A percentile compares a stretch with the other conserved stretches of the same genome.
Conservation (phyloP, 2,113 vertebrate genomes). For the Nipponia nippon region DNA sequence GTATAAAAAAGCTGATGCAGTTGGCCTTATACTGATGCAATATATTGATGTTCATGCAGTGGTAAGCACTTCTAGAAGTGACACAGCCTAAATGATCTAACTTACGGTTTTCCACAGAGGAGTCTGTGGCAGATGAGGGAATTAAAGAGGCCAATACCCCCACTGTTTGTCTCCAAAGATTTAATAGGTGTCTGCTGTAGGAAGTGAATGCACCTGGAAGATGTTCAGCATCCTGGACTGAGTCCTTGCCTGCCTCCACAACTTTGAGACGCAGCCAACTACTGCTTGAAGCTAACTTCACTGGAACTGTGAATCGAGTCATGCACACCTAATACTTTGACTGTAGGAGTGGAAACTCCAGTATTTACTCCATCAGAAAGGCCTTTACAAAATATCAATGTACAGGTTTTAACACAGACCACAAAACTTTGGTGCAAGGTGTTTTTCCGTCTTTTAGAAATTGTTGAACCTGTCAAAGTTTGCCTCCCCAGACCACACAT, state of each 20-base stretch:
- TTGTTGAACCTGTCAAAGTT: neutral
- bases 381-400: neutral
- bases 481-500: neutral
- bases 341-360: neutral
- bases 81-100: neutral
- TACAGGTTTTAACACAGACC: neutral
- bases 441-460: neutral
- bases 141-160: neutral
- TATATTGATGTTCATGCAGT: neutral
- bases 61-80: neutral
- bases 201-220: neutral
- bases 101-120: fast-evolving
- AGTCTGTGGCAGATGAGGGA: neutral
- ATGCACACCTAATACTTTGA: neutral
- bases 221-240: neutral
- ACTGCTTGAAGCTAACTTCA: neutral
- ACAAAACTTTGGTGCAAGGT: neutral
- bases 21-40: neutral
- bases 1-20: neutral
- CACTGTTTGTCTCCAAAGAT: neutral
- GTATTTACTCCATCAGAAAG: neutral
- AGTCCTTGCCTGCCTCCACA: neutral
- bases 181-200: neutral
- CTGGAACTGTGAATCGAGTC: fast-evolving
- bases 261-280: neutral